A percentile compares a stretch with the other conserved stretches of the same genome.
Conservation (phyloP, 2,113 vertebrate species). For the Orientallactaga bullata region DNA sequence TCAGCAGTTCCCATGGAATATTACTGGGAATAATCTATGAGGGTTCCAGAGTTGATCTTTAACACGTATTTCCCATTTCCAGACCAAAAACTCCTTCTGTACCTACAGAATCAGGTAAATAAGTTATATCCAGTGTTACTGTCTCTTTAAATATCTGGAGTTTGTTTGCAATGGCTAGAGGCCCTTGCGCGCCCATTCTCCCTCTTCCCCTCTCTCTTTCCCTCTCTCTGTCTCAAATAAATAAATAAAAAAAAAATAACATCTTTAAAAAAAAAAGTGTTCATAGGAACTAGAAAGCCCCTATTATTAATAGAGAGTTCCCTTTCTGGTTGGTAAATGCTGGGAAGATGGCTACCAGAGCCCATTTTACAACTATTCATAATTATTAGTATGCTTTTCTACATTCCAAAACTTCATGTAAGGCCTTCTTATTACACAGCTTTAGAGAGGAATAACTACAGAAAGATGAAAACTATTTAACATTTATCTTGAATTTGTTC, state of each 20-base stretch:
- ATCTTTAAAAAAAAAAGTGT: too few relatives aligned
- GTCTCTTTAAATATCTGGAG: slow-evolving; percentile 20
- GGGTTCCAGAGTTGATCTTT: slow-evolving; percentile 16
- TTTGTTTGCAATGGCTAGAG: too few relatives aligned
- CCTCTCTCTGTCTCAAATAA: too few relatives aligned
- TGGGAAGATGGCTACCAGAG: background rate
- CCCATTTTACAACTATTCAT: slow-evolving; percentile 8
- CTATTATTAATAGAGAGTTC: background rate
- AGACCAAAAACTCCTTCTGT: slow-evolving; percentile 42
- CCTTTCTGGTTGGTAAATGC: background rate
- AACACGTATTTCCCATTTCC: slow-evolving; percentile 50
- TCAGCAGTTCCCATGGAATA: background rate
- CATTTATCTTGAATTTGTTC: slow-evolving; percentile 11
- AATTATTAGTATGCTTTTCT: slow-evolving; percentile 20
- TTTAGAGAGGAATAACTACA: background rate
- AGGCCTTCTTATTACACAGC: slow-evolving; percentile 27
- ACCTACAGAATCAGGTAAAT: slow-evolving; percentile 1
- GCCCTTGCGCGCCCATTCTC: too few relatives aligned
- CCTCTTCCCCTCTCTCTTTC: too few relatives aligned
- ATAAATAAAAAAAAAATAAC: too few relatives aligned
- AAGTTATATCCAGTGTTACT: slow-evolving; percentile 42
- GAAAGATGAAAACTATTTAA: slow-evolving; percentile 27
- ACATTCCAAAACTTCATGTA: slow-evolving; percentile 26
- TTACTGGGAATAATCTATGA: slow-evolving; percentile 9
- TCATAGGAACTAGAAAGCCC: background rate